Base-by-base conservation (phyloP, 1,140 invertebrate genomes). In the Macrobrachium nipponense region DNA sequence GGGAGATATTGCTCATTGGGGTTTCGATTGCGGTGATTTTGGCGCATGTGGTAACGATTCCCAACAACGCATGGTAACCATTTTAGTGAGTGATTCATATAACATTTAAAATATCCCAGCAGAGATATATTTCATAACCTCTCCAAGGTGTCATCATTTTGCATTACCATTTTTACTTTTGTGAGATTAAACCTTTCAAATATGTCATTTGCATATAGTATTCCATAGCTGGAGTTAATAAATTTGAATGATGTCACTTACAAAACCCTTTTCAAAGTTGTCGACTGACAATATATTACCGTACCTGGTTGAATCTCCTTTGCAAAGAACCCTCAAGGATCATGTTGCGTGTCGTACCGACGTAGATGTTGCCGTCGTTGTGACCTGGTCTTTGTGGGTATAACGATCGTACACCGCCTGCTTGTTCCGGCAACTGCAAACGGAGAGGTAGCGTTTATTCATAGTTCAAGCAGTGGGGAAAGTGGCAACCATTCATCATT, bases 321-420 rank as follows among this genome's bases (percentile, higher is more conserved):
- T 97, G 96, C 51, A 98, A 90, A 1, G 96, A 97, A n/a, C 97
- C 97, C 91, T 98, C 96, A 86, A 98, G 92, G 72, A 99, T 97
- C 89, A 96, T 96, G 91, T 99, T 99, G 83, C 95, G 94, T 0
- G 96, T 97, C 11, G 97, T 98, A 18, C 97, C 97, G 11, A 98
- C 95, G 90, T 97, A 98, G 78, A 98, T 95, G 90, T 97, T 96
- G 0, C 96, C 96, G 90, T 98, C 96, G 89, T 96, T 96, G 87
- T 95, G 93, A 2, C 95, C 95, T 2, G 95, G 95, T 77, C 95
- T 92, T 91, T 97, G 95, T 1, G 96, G 96, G 89, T 97, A 97
- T 82, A 98, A 95, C 73, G 95, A 96, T 68, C 96, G 93, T 2
- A 97, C 95, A 36, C 96, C 96, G 20, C 97, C 97, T 15, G 95